Base-by-base conservation (phyloP, 1,140 invertebrate genomes). In the Hypsibius dujardini region DNA sequence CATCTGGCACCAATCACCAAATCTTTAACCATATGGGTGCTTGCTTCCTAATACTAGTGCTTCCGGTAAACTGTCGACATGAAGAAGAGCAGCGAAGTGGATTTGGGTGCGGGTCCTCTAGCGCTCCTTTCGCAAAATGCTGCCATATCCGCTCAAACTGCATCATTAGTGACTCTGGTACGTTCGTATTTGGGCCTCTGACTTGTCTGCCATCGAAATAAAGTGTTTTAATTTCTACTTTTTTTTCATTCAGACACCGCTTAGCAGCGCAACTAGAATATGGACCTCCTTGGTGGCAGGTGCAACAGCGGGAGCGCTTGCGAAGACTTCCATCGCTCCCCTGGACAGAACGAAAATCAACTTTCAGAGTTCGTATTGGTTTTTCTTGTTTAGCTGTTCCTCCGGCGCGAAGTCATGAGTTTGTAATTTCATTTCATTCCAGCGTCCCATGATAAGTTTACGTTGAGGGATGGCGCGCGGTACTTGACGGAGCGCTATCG, bases 261-360 rank as follows among this genome's bases (percentile, higher is more conserved):
- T 67, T 12, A 42, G 42, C 62, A 14, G 3, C 42, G 12, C 62
- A 12, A 67, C 62, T 7, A 12, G 62, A 3, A 67, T 67, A 7
- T 67, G 71, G 71, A 72, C 71, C 69, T 47, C 62, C 62, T 12
- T 72, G 15, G 46, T 72, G 42, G 85, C 90, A 1, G 92, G 92
- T 46, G 92, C 90, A 1, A 79, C 85, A 45, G 92, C 92, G n/a
- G 95, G 95, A 1, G 92, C 90, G 42, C 74, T 95, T 2, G 95
- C 95, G 1, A 98, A 98, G 82, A 95, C 94, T 0, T 85, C 86
- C 12, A 97, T 98, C 76, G 95, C 95, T 1, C 95, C 95, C 1
- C 81, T 98, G 28, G 95, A 98, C 82, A 83, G 95, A 72, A 93
- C 92, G 71, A 98, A 98, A 84, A 98, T 98, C 71, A 93, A 94